Percentiles rank a stretch among this genome's conserved stretches.
These are phyloP conservation scores for Tylochromis polylepis DNA, from an alignment of 2,113 vertebrate species.

Conservation along the genomic window DNA sequence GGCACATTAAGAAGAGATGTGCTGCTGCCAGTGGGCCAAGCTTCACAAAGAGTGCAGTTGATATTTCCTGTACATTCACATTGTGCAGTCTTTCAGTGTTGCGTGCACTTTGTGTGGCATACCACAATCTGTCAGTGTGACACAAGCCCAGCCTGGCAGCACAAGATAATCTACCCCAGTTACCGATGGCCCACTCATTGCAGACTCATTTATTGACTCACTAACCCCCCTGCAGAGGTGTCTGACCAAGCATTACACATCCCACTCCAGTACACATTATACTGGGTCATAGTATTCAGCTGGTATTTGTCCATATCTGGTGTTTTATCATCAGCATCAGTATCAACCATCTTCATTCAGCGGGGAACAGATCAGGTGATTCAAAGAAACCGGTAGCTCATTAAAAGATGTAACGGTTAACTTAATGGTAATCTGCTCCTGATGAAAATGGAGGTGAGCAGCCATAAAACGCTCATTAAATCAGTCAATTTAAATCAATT, in stretches of 20 bases:
- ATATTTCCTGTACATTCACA: background rate
- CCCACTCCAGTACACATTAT: constrained; percentile 17
- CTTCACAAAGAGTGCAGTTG: background rate
- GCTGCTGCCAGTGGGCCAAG: background rate
- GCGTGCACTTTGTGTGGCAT: background rate
- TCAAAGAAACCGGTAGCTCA: background rate
- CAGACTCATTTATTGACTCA: constrained; percentile 48
- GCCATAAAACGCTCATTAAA: constrained; percentile 22
- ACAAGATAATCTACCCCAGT: constrained; percentile 39
- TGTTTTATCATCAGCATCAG: background rate
- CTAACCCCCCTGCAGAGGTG: constrained; percentile 38
- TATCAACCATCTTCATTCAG: background rate
- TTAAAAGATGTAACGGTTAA: background rate
- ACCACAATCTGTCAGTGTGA: background rate
- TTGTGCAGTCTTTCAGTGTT: background rate
- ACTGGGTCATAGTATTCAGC: background rate
- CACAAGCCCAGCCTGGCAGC: constrained; percentile 12
- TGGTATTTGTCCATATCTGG: background rate
- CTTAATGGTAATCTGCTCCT: constrained; percentile 11
- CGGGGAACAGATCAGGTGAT: background rate
- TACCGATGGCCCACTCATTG: constrained; percentile 5
- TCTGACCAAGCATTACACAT: constrained; percentile 45
- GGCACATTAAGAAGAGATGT: background rate
- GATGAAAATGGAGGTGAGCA: constrained; percentile 3
- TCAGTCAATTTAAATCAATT: constrained; percentile 36